Evolutionary conservation across 2,797 vertebrate genomes (phyloP), one percentile per base, ranked within the genome.

Genomic region (Apodemus agrarius): DNA sequence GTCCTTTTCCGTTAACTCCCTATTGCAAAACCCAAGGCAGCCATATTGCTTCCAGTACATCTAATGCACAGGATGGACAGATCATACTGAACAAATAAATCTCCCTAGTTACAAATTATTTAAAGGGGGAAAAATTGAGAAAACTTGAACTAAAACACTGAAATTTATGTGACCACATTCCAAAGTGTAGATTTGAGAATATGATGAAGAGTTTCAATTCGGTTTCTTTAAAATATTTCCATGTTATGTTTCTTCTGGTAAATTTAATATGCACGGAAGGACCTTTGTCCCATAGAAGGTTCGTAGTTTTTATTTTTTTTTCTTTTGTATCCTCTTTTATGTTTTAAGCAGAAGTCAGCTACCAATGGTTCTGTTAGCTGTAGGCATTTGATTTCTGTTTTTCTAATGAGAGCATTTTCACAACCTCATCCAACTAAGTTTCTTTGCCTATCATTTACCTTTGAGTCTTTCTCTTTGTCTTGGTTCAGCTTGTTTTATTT

Each of bases 71-170:
- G 84, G 87, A 72, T 52, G 85, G 82, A 91, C 94, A 93, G 72
- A 90, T 6, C 92, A 88, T 95, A 91, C 89, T 65, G 88, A 90
- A 88, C 69, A 95, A 79, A 93, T 80, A 95, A 88, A 78, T 82
- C 61, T 95, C 37, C 57, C 37, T 72, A 94, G 86, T 95, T 89
- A 65, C 6, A 94, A 96, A 87, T 81, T 57, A 93, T 59, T 89
- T 63, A 81, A 93, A 80, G 3, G 31, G 49, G 67, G 40, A 67
- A 86, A 22, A 90, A 31, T 37, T 59, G n/a, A 34, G 59, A 78
- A 92, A 79, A 9, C 13, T 29, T 65, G 21, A 19, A 52, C 26
- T 63, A 89, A 4, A 84, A 81, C 14, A 94, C 61, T 90, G 65
- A 93, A 89, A 80, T 93, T 43, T 90, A 11, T 90, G 29, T 93